A percentile compares a stretch with the other conserved stretches of the same genome.
Conservation (phyloP, 2,797 vertebrate genomes). For the Enteromius fasciolatus region DNA sequence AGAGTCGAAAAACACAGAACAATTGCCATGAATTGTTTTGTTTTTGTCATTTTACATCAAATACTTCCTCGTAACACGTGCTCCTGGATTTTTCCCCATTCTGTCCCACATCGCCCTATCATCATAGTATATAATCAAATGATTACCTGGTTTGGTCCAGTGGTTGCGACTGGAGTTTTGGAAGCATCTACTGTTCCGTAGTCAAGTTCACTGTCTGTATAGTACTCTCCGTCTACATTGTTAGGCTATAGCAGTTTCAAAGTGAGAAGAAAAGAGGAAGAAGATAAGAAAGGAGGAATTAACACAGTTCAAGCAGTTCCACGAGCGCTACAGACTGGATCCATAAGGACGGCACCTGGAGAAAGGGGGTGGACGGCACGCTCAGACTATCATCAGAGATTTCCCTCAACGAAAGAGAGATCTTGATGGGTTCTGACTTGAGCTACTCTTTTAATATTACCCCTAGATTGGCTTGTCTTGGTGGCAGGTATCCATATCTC, state of each 20-base stretch:
- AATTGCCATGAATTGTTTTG: slow-evolving; percentile 64
- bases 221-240: slow-evolving; percentile 89
- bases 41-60: slow-evolving; percentile 70
- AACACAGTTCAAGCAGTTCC: slow-evolving; percentile 68
- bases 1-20: slow-evolving; percentile 62
- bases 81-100: slow-evolving; percentile 59
- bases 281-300: slow-evolving; percentile 69
- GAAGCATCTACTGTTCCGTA: slow-evolving; percentile 86
- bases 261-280: slow-evolving; percentile 77
- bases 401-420: slow-evolving; percentile 84
- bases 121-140: slow-evolving; percentile 52
- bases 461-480: slow-evolving; percentile 87
- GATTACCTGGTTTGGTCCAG: slow-evolving; percentile 90
- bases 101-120: slow-evolving; percentile 40
- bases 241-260: slow-evolving; percentile 84
- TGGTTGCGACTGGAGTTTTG: slow-evolving; percentile 83
- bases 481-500: slow-evolving; percentile 86
- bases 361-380: slow-evolving; percentile 65
- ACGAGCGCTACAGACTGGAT: slow-evolving; percentile 69
- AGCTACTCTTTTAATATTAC: slow-evolving; percentile 81
- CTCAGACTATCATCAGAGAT: slow-evolving; percentile 89
- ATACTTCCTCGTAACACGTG: slow-evolving; percentile 64
- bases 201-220: slow-evolving; percentile 81
- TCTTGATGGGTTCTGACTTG: slow-evolving; percentile 87
- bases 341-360: slow-evolving; percentile 70